Evolutionary conservation across 2,797 vertebrate genomes (phyloP).

Genomic region (Centropyge bicolor): DNA sequence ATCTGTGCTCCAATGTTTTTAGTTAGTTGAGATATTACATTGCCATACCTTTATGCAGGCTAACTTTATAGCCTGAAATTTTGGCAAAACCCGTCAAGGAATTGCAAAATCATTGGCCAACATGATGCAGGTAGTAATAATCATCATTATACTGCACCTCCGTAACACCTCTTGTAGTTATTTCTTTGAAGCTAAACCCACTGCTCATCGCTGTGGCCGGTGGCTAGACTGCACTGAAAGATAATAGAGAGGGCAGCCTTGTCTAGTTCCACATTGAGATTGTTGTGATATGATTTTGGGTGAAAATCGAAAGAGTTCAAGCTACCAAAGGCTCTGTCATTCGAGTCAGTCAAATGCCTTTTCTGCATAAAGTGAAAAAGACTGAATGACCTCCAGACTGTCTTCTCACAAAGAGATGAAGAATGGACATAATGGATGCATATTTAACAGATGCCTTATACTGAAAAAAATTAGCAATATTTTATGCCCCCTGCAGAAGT

Average conservation of each 20-base stretch:
- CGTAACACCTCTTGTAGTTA: background rate
- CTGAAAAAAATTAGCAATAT: background rate
- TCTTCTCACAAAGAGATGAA: background rate
- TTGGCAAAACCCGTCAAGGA: background rate
- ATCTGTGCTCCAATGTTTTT: background rate
- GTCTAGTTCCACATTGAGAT: background rate
- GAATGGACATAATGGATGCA: background rate
- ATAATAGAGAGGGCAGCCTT: background rate
- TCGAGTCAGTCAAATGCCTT: background rate
- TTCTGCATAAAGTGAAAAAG: no score
- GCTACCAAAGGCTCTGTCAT: background rate
- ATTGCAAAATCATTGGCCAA: background rate
- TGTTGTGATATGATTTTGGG: background rate
- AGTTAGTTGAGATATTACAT: background rate
- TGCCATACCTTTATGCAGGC: background rate
- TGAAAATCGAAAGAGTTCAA: no score
- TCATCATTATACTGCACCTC: no score
- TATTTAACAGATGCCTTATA: background rate
- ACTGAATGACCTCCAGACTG: background rate
- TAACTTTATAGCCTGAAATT: background rate
- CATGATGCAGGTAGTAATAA: background rate
- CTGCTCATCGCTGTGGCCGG: background rate
- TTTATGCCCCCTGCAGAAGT: background rate
- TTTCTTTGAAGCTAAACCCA: background rate
- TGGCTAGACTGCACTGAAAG: background rate